A percentile compares a stretch with the other conserved stretches of the same genome.
phyloP scores from a whole-genome alignment of 2,797 vertebrate species.

The Leucoraja ocellata region DNA sequence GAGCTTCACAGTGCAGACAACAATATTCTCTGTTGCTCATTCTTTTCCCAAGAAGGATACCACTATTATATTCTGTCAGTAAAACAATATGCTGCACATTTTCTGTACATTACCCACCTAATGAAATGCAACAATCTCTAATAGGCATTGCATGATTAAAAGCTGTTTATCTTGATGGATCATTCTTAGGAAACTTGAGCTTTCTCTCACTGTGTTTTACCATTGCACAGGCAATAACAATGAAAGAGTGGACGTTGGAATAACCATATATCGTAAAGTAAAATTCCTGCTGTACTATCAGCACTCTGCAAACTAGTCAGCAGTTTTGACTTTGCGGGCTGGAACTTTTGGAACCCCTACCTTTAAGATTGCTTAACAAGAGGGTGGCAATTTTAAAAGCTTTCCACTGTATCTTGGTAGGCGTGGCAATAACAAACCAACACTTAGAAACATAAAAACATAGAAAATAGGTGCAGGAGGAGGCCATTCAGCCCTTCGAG shows the following conservation, averaged over 20 bases:
- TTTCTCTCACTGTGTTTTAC: background rate
- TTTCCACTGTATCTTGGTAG: too few species aligned
- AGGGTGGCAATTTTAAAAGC: too few species aligned
- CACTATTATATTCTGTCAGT: background rate
- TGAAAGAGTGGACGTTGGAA: background rate
- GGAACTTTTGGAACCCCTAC: too few species aligned
- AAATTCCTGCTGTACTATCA: background rate
- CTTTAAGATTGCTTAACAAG: too few species aligned
- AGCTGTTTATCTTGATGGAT: background rate
- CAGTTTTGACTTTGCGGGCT: too few species aligned
- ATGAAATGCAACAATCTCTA: constrained; percentile 78
- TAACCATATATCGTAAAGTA: background rate
- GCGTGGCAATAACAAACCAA: too few species aligned
- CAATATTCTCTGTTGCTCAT: background rate
- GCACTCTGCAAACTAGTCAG: background rate
- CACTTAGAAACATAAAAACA: too few species aligned
- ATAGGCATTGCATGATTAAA: constrained; percentile 53
- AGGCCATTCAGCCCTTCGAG: too few species aligned
- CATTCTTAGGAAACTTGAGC: background rate
- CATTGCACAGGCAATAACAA: background rate
- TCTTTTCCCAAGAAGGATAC: background rate
- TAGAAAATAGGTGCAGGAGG: too few species aligned
- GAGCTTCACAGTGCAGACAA: background rate
- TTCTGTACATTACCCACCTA: constrained; percentile 66
- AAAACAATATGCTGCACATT: background rate